Conservation (phyloP, 2,888 invertebrate species). For the Folsomia manolachei region DNA sequence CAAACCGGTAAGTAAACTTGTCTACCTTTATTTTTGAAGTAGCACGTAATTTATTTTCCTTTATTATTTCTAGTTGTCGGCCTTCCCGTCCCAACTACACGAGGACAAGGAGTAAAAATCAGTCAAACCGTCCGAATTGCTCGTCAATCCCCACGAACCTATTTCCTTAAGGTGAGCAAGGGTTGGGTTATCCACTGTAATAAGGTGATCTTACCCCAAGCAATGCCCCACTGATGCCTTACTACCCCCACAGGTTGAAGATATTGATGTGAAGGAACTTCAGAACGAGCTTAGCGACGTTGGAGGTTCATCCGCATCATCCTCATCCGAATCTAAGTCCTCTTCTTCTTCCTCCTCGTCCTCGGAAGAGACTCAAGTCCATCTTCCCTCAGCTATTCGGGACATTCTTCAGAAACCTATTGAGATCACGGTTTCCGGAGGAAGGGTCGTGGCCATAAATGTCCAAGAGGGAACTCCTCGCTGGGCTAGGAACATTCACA, state of each 20-base stretch:
- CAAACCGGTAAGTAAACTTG: too few relatives aligned
- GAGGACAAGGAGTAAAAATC: constrained; percentile 3
- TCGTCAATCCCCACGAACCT: not conserved
- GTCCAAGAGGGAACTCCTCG: constrained; percentile 7
- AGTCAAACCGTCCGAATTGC: not conserved
- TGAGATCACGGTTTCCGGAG: not conserved
- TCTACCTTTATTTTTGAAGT: too few relatives aligned
- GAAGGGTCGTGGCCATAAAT: constrained; percentile 8
- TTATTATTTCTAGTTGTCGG: too few relatives aligned
- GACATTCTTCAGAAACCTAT: constrained; percentile 4
- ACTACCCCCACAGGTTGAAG: not conserved
- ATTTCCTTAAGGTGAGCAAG: constrained; percentile 5
- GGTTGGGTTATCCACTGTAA: not conserved
- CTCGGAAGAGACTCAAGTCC: not conserved
- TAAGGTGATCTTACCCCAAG: not conserved
- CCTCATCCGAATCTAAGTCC: not conserved
- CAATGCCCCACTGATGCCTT: not conserved
- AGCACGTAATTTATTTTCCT: too few relatives aligned
- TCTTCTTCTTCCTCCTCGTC: constrained; percentile 7
- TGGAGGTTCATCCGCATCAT: not conserved
- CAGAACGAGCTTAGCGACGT: not conserved
- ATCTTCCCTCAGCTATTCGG: not conserved
- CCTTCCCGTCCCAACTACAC: not conserved
- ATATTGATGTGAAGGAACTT: constrained; percentile 1
- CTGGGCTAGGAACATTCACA: constrained; percentile 17